Evolutionary conservation across 2,888 invertebrate species (phyloP), one percentile per base, ranked within the genome.

Genomic region (Calliphora vomitoria): DNA sequence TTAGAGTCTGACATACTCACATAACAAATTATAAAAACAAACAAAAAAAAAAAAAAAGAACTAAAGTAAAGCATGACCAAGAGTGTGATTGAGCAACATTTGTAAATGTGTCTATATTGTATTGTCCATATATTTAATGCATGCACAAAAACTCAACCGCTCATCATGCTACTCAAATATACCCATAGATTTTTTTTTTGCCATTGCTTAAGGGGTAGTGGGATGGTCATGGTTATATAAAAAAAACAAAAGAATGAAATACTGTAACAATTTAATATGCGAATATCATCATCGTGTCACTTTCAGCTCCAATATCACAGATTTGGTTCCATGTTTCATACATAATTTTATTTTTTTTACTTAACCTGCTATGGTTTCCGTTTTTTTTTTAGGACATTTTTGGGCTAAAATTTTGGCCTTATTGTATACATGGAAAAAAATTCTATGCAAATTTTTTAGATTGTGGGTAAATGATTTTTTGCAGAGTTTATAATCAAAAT

Each of bases 271-370:
- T 60, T 68, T 50, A 44, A 80, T 60, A 58, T 47, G 55, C 11
- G 41, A 53, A 53, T 74, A 55, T 64, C 58, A 71, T 68, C 31
- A 64, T 72, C 41, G 31, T 18, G 41, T 72, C 71, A 81, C 13
- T 38, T 58, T 66, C 31, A 44, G 64, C 55, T 5, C 10, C 15
- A 71, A 62, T 41, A 53, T 50, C 35, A 71, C 6, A 0, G 53
- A 71, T 71, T 71, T n/a, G n/a, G 35, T 71, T 35, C 53, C 11
- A 50, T n/a, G 18, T 53, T 71, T 50, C 71, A 53, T 10, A 35
- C 8, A 64, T 8, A 53, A 10, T 50, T 69, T 69, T n/a, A n/a
- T n/a, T 11, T 47, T 68, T 47, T 44, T 31, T 13, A 20, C 13
- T 20, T 47, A 25, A 41, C 6, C 11, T 20, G 15, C 13, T 15